Conservation (phyloP, 2,113 vertebrate species). For the Siniperca knerii region DNA sequence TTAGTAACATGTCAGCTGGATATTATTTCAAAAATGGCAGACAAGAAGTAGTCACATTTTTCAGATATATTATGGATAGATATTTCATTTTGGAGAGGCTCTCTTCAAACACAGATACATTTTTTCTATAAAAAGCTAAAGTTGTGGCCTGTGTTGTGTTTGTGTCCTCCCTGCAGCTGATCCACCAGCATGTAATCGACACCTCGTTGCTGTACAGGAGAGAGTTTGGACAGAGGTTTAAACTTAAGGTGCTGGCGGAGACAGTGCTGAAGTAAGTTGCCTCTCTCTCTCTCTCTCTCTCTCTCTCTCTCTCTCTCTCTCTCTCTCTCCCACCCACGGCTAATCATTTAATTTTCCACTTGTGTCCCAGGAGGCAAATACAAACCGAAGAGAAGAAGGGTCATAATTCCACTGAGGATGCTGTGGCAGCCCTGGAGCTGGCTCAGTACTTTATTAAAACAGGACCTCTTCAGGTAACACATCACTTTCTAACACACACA, state of each 20-base stretch:
- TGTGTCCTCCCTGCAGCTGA: conserved; percentile 82
- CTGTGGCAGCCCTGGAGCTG: conserved; percentile 88
- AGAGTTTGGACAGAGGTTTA: conserved; percentile 87
- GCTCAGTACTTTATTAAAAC: conserved; percentile 90
- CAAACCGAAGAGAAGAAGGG: conserved; percentile 84
- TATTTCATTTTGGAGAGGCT: neutral
- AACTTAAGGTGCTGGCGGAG: conserved; percentile 90
- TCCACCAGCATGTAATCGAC: conserved; percentile 92
- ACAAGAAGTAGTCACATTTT: neutral
- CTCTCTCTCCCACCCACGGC: neutral
- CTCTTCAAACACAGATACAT: neutral
- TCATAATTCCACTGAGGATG: conserved; percentile 91
- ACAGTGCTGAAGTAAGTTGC: conserved; percentile 88
- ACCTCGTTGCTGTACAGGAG: conserved; percentile 90
- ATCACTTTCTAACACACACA: neutral
- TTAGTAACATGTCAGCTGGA: neutral
- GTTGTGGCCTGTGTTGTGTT: neutral
- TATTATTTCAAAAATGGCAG: neutral
- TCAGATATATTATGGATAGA: neutral
- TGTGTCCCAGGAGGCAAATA: conserved; percentile 86
- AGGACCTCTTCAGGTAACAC: conserved; percentile 87
- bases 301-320: neutral
- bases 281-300: neutral
- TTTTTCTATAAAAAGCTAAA: neutral
- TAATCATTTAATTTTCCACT: neutral